Evolutionary conservation across 2,797 vertebrate genomes (phyloP).

Genomic region (Echiichthys vipera): DNA sequence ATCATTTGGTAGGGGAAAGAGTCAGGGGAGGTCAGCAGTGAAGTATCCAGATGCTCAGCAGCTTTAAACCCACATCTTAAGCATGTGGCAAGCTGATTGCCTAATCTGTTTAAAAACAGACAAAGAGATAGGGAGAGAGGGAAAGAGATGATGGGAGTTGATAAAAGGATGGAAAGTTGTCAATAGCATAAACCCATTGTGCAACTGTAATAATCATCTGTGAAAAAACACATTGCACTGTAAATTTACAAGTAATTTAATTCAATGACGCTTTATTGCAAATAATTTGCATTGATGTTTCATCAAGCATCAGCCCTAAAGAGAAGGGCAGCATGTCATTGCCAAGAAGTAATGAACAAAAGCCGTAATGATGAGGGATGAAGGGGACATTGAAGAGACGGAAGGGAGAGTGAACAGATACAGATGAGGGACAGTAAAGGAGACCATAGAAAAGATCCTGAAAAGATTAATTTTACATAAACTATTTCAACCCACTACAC

Average conservation of each 20-base stretch:
- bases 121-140: neutral
- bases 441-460: conserved; percentile 9
- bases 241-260: too few species aligned
- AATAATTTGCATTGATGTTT: too few species aligned
- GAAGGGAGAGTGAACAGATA: neutral
- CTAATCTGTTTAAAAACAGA: conserved; percentile 28
- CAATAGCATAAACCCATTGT: too few species aligned
- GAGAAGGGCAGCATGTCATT: conserved; percentile 2
- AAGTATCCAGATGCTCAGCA: conserved; percentile 65
- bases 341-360: conserved; percentile 11
- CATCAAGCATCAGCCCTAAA: too few species aligned
- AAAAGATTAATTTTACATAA: conserved; percentile 27
- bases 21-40: conserved; percentile 50
- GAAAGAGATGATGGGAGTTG: neutral
- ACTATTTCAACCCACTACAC: neutral
- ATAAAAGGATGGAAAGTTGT: too few species aligned
- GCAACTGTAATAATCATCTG: too few species aligned
- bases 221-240: too few species aligned
- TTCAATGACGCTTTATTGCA: too few species aligned
- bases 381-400: neutral
- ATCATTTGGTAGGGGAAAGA: conserved; percentile 36
- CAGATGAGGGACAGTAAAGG: conserved; percentile 10
- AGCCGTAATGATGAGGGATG: neutral
- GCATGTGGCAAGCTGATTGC: conserved; percentile 25
- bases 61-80: conserved; percentile 24